Evolutionary conservation across 2,888 invertebrate species (phyloP), one percentile per base, ranked within the genome.

Genomic region (Ptilodon capucinus): DNA sequence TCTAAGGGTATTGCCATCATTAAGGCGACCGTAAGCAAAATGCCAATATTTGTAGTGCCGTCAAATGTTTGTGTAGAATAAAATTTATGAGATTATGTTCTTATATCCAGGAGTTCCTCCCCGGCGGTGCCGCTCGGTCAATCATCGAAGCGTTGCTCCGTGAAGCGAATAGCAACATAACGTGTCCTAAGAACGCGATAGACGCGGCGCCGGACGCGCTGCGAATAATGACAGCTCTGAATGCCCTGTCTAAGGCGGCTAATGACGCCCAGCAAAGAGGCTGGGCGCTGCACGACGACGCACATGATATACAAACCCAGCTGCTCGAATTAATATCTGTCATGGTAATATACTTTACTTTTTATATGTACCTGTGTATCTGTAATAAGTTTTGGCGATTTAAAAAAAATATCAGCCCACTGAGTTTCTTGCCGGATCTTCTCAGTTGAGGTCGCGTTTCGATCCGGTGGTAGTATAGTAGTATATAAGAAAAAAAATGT

Each of bases 231-330:
- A 94, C 95, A 39, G 95, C 98, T 28, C 95, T 98, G 61, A 94
- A 94, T 57, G 95, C 97, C 56, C 85, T 98, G 58, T 96, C 96
- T 2, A 95, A 95, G 54, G 97, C 97, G 59, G 98, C 98, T 63
- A 97, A 98, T 74, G 98, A 98, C 79, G 96, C 97, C 0, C 98
- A 99, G 75, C 98, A 99, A 75, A 92, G 98, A 48, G 97, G 97
- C 64, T 98, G 98, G 98, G 97, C 97, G 80, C 89, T 98, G 23
- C 97, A 98, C 77, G 98, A 98, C 77, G 98, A 98, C 79, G 98
- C 98, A 61, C 93, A 94, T 51, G 95, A 96, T 63, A 98, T 98
- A 73, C 94, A 95, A 51, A 95, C 96, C 52, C 96, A 97, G 79
- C 92, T 98, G 47, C 93, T 94, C 46, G 96, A 97, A 79, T 91